Evolutionary conservation across 2,888 invertebrate genomes (phyloP).

Genomic region (Callyntrura guangdongensis): DNA sequence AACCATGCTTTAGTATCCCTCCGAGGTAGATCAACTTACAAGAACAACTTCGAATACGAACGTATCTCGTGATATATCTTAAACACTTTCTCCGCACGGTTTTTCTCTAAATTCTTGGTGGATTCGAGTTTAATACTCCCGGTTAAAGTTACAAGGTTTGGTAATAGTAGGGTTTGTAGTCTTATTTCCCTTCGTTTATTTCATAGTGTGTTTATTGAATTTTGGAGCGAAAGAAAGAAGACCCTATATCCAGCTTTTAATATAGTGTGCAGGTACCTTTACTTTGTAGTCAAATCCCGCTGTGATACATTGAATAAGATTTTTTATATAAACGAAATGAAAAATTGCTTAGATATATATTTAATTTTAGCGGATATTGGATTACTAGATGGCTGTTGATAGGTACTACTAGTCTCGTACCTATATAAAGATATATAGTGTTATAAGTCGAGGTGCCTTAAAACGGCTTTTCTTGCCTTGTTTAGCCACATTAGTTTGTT

Average conservation of each 20-base stretch:
- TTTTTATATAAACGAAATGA: too few relatives aligned
- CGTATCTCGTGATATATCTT: too few relatives aligned
- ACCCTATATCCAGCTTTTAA: neutral
- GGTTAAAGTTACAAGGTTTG: constrained; percentile 20
- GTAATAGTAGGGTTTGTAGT: neutral
- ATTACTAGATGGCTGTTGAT: constrained; percentile 12
- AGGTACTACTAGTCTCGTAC: too few relatives aligned
- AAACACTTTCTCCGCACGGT: too few relatives aligned
- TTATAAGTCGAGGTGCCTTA: neutral
- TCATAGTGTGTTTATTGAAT: constrained; percentile 36
- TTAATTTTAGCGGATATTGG: too few relatives aligned
- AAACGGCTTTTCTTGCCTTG: constrained; percentile 41
- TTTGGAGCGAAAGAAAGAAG: neutral
- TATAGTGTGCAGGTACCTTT: too few relatives aligned
- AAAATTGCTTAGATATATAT: too few relatives aligned
- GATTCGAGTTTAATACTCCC: neutral
- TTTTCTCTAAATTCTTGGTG: too few relatives aligned
- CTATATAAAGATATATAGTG: neutral
- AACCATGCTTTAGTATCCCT: constrained; percentile 18
- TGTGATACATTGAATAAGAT: too few relatives aligned
- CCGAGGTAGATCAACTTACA: constrained; percentile 47
- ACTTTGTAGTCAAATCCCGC: too few relatives aligned
- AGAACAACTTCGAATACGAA: too few relatives aligned
- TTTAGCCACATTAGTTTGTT: constrained; percentile 42
- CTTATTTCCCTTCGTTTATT: neutral